Evolutionary conservation across 2,797 vertebrate species (phyloP).

Genomic region (Heteromormyrus szaboi): DNA sequence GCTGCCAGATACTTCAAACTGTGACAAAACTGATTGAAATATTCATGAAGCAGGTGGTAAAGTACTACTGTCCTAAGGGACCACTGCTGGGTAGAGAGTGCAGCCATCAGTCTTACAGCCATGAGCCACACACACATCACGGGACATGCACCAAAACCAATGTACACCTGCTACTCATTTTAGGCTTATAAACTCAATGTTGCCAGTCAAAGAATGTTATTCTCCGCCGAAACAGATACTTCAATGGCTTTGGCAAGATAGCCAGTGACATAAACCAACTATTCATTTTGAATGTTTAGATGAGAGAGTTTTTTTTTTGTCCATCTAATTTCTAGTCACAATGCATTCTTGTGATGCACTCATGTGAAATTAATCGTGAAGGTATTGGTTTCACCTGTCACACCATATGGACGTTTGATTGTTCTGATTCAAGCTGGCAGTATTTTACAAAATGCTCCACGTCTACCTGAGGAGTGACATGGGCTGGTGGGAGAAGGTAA

Average conservation of each 20-base stretch:
- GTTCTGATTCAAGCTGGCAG: not conserved
- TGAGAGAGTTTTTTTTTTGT: not conserved
- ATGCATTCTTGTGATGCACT: not conserved
- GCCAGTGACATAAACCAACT: not conserved
- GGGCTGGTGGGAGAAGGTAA: not conserved
- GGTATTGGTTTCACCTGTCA: not conserved
- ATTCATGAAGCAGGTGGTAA: constrained; percentile 9
- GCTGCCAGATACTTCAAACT: not conserved
- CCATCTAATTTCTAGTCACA: not conserved
- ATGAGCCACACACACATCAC: not conserved
- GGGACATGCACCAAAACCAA: not conserved
- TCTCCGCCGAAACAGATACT: not conserved
- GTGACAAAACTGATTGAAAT: not conserved
- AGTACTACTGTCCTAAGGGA: not conserved
- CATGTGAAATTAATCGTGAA: not conserved
- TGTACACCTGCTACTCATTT: not conserved
- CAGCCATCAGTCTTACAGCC: not conserved
- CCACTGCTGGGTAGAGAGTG: not conserved
- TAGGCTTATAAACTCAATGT: not conserved
- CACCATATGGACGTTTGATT: not conserved
- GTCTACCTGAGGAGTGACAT: not conserved
- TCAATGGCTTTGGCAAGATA: not conserved
- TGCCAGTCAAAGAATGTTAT: not conserved
- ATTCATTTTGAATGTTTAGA: not conserved
- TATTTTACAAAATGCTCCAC: not conserved